Percentiles rank a stretch among this genome's conserved stretches.
Conservation (phyloP, 2,888 invertebrate genomes). For the Drosophila formosana region DNA sequence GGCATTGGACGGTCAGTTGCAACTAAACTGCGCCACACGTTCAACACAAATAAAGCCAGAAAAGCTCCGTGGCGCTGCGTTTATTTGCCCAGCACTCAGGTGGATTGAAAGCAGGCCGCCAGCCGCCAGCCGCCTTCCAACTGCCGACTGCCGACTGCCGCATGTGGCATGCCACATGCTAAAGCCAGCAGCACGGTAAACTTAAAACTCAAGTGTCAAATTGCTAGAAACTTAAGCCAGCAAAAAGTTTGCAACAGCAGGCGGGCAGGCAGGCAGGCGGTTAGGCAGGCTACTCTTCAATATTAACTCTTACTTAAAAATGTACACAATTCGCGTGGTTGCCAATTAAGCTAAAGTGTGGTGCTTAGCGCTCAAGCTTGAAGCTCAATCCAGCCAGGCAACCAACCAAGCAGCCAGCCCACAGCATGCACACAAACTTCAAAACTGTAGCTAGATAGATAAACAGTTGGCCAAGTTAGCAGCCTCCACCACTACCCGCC, state of each 20-base stretch:
- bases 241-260: slow-evolving; percentile 20
- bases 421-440: slow-evolving; percentile 60
- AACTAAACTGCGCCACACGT: slow-evolving; percentile 22
- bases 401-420: neutral
- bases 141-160: neutral
- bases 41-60: slow-evolving; percentile 38
- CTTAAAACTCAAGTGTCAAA: slow-evolving; percentile 68
- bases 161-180: neutral
- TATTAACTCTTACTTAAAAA: slow-evolving; percentile 78
- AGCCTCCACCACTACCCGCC: neutral
- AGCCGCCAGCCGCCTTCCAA: neutral
- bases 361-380: slow-evolving; percentile 54
- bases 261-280: too few species aligned
- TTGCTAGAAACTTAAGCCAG: slow-evolving; percentile 48
- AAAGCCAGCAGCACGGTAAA: slow-evolving; percentile 12
- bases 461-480: slow-evolving; percentile 63
- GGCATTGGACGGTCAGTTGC: slow-evolving; percentile 18
- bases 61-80: slow-evolving; percentile 23
- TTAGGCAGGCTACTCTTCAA: slow-evolving; percentile 48
- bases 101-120: slow-evolving; percentile 26
- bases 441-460: slow-evolving; percentile 71
- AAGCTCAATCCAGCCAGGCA: slow-evolving; percentile 24
- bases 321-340: slow-evolving; percentile 70
- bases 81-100: slow-evolving; percentile 57
- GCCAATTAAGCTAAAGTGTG: slow-evolving; percentile 77